A percentile compares a stretch with the other conserved stretches of the same genome.
Evolutionary conservation across 23 tunicate species (phyloP).

Genomic region (Ciona savignyi): DNA sequence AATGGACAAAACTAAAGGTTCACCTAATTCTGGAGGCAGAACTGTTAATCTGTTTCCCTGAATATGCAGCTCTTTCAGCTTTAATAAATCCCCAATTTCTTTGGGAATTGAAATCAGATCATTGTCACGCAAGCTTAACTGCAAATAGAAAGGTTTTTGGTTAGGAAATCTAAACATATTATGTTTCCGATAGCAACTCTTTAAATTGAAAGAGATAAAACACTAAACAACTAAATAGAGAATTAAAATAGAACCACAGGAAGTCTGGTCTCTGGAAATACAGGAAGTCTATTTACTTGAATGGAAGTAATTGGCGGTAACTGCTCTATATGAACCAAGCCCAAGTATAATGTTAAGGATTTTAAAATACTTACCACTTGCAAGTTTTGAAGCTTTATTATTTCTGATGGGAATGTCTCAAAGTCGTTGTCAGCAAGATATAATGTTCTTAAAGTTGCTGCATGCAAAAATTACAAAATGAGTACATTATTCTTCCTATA

Average conservation of each 20-base stretch:
- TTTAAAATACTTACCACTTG: slow-evolving; percentile 65
- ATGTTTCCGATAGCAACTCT: no score
- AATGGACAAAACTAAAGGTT: not conserved
- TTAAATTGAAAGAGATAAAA: slow-evolving; percentile 3
- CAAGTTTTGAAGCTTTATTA: slow-evolving; percentile 59
- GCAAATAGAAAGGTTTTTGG: no score
- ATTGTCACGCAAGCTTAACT: slow-evolving; percentile 80
- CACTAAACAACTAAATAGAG: not conserved
- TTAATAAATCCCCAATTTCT: slow-evolving; percentile 62
- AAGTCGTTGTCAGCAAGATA: slow-evolving; percentile 91
- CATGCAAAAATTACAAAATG: not conserved
- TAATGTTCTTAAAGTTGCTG: slow-evolving; percentile 64
- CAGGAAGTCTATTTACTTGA: not conserved
- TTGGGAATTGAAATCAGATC: slow-evolving; percentile 84
- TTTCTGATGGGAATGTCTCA: slow-evolving; percentile 80
- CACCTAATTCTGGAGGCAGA: slow-evolving; percentile 89
- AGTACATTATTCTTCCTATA: not conserved
- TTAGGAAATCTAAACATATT: no score
- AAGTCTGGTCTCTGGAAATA: not conserved
- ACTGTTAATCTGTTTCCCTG: slow-evolving; percentile 95
- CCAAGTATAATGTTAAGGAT: not conserved
- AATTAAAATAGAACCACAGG: not conserved
- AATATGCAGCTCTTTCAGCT: slow-evolving; percentile 79
- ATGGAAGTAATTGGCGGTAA: not conserved
- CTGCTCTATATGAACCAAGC: no score